phyloP scores from a whole-genome alignment of 2,797 vertebrate species.

The Tokudaia muenninki region DNA sequence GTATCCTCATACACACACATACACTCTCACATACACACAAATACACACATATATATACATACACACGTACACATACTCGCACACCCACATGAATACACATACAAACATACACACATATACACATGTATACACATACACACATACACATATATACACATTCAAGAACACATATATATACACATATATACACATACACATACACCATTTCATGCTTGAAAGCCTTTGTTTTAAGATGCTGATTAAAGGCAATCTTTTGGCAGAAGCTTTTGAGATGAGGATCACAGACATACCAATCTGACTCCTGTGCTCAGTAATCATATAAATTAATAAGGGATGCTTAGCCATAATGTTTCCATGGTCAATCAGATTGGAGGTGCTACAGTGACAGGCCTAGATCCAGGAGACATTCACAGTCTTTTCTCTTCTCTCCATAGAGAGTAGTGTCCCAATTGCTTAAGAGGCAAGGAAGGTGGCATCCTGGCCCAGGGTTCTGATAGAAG shows the following conservation, averaged over 20 bases:
- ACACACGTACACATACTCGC: rapidly evolving
- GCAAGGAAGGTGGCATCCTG: background rate
- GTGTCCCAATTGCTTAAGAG: background rate
- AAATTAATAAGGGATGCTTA: background rate
- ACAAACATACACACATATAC: too few relatives aligned
- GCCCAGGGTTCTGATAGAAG: background rate
- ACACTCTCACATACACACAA: rapidly evolving
- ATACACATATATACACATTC: too few relatives aligned
- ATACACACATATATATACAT: rapidly evolving
- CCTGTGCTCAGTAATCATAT: background rate
- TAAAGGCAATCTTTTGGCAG: background rate
- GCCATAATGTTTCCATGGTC: too few relatives aligned
- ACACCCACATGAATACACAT: background rate
- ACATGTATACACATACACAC: background rate
- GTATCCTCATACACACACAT: rapidly evolving
- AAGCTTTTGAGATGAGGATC: background rate
- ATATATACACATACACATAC: background rate
- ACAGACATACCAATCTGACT: background rate
- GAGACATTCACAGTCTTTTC: background rate
- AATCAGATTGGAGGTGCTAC: background rate
- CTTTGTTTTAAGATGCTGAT: background rate
- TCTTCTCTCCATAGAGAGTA: background rate
- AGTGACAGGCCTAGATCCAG: background rate
- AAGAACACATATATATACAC: too few relatives aligned
- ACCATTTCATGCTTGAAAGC: background rate